A percentile compares a stretch with the other conserved stretches of the same genome.
These are phyloP conservation scores for Zoanthus solanderi DNA, from an alignment of 92 coral and sea anemone genomes.

Conservation along the genomic window DNA sequence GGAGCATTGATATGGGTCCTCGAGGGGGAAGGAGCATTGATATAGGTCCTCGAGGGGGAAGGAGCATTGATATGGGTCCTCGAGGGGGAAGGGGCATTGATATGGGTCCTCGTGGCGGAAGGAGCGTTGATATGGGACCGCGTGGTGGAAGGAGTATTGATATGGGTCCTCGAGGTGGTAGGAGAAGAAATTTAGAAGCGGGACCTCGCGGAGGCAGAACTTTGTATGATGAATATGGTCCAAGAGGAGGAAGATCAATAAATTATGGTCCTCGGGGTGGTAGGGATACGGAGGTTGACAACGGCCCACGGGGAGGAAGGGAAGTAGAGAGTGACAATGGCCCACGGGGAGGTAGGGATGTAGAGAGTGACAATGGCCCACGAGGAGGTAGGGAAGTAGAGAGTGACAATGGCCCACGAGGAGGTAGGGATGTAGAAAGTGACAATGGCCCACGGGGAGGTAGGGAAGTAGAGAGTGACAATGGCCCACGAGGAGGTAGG, in stretches of 20 bases:
- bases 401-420: slow-evolving; percentile 50
- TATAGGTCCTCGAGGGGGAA: slow-evolving; percentile 19
- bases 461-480: background rate
- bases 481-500: slow-evolving; percentile 76
- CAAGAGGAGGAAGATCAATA: slow-evolving; percentile 40
- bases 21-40: slow-evolving; percentile 49
- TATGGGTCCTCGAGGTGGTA: background rate
- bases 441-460: slow-evolving; percentile 38
- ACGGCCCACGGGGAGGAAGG: slow-evolving; percentile 49
- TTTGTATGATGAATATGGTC: background rate
- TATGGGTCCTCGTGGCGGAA: slow-evolving; percentile 17
- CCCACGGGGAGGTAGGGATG: slow-evolving; percentile 13
- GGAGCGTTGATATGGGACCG: background rate
- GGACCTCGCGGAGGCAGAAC: background rate
- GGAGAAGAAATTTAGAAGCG: background rate
- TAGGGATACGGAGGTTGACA: background rate
- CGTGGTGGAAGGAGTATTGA: background rate
- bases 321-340: background rate
- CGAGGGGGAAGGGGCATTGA: slow-evolving; percentile 5
- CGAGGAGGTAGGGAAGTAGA: slow-evolving; percentile 26
- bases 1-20: slow-evolving; percentile 32
- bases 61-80: slow-evolving; percentile 22
- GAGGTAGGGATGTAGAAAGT: background rate
- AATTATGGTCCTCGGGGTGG: slow-evolving; percentile 44
- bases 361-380: background rate